A percentile compares a stretch with the other conserved stretches of the same genome.
Evolutionary conservation across 2,888 invertebrate species (phyloP).

Genomic region (Agrotis puta): DNA sequence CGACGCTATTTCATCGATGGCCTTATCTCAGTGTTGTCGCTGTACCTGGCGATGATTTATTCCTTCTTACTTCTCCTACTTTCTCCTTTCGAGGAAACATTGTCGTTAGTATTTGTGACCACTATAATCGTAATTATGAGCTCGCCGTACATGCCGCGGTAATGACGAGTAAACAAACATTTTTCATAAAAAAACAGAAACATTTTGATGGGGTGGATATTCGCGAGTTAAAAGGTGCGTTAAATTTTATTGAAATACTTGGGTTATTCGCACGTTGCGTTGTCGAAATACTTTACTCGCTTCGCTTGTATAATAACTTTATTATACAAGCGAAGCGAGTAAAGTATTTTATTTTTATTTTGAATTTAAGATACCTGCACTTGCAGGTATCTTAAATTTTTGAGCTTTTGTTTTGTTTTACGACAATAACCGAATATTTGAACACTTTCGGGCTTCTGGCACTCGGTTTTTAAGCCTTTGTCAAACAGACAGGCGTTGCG

Average conservation of each 20-base stretch:
- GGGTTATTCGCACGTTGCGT: slow-evolving; percentile 59
- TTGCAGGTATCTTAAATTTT: slow-evolving; percentile 11
- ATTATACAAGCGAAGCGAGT: too few relatives aligned
- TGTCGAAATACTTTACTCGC: slow-evolving; percentile 57
- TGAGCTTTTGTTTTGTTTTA: slow-evolving; percentile 25
- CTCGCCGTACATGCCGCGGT: slow-evolving; percentile 53
- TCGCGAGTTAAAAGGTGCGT: slow-evolving; percentile 66
- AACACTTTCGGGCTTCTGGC: not conserved
- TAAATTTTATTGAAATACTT: slow-evolving; percentile 66
- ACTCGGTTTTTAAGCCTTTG: not conserved
- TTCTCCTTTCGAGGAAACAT: slow-evolving; percentile 81
- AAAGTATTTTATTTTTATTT: too few relatives aligned
- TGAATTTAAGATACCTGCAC: too few relatives aligned
- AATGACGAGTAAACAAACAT: slow-evolving; percentile 63
- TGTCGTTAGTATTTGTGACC: slow-evolving; percentile 80
- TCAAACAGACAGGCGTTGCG: too few relatives aligned
- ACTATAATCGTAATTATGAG: slow-evolving; percentile 77
- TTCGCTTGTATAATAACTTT: slow-evolving; percentile 42
- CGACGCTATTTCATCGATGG: slow-evolving; percentile 82
- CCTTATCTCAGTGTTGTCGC: slow-evolving; percentile 83
- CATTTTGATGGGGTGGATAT: slow-evolving; percentile 65
- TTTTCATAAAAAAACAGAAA: slow-evolving; percentile 58
- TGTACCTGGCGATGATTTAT: slow-evolving; percentile 85
- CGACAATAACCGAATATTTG: slow-evolving; percentile 16
- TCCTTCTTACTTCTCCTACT: slow-evolving; percentile 75